Base-by-base conservation (phyloP, 1,140 invertebrate genomes). In the Trachelipus rathkii region DNA sequence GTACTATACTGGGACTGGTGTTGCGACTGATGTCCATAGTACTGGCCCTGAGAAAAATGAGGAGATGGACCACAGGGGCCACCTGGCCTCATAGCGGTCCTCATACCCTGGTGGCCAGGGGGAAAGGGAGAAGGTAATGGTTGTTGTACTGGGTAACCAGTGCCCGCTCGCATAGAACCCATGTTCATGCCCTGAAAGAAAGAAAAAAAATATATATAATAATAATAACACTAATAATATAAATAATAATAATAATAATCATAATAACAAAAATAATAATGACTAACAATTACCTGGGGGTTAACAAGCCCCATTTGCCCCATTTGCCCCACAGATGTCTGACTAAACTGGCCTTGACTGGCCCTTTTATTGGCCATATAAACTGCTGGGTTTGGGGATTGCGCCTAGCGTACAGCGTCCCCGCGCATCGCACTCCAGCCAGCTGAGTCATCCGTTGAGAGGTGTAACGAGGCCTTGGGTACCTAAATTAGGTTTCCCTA, bases 331-430 rank as follows among this genome's bases (percentile, higher is more conserved):
- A 78, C 76, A 71, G 74, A 53, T 9, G 77, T 44, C 74, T 77
- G 79, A 60, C 71, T 33, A 50, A 71, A 78, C 81, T 77, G 77
- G 71, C 81, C 76, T 33, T 75, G 75, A 15, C 77, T 60, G 15
- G 81, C 78, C 77, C 92, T 88, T 83, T 94, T 93, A 82, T 93
- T 92, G 44, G 89, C 88, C 89, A 93, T 92, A 82, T 94, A 90
- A 89, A 93, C 92, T 33, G 89, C 89, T 9, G 92, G 91, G 72
- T 89, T 89, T 2, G 92, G 92, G n/a, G n/a, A n/a, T n/a, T n/a
- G n/a, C n/a, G n/a, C n/a, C n/a, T n/a, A n/a, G n/a, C n/a, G n/a
- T n/a, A n/a, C n/a, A n/a, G n/a, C n/a, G n/a, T n/a, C n/a, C n/a
- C n/a, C n/a, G n/a, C n/a, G n/a, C n/a, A n/a, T n/a, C n/a, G n/a